phyloP scores from a whole-genome alignment of 2,888 invertebrate genomes.

The Scaptomyza caliginosa region DNA sequence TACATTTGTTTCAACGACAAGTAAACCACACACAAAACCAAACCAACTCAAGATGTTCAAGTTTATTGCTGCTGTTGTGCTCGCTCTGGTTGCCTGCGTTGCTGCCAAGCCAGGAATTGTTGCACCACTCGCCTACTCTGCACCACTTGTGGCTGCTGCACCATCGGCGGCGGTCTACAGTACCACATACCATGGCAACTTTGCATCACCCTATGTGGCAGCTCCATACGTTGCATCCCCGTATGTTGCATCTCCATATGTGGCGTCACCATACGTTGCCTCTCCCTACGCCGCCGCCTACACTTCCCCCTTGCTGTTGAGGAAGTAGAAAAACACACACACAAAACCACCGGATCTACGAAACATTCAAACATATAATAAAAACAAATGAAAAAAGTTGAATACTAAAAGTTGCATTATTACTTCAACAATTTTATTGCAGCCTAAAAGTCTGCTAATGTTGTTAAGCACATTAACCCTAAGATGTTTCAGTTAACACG shows the following conservation, averaged over 20 bases:
- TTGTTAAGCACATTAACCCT: neutral
- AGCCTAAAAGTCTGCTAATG: slow-evolving; percentile 28
- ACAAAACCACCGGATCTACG: slow-evolving; percentile 1
- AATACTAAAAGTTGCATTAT: neutral
- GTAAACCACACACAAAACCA: slow-evolving; percentile 28
- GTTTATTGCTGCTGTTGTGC: slow-evolving; percentile 72
- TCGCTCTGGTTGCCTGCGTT: slow-evolving; percentile 75
- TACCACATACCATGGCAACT: slow-evolving; percentile 82
- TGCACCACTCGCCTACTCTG: slow-evolving; percentile 80
- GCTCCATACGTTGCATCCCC: slow-evolving; percentile 72
- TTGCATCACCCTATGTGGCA: slow-evolving; percentile 80
- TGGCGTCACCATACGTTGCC: slow-evolving; percentile 51
- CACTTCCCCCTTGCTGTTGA: slow-evolving; percentile 70
- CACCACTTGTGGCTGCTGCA: slow-evolving; percentile 82
- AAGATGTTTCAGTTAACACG: neutral
- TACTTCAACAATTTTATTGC: slow-evolving; percentile 9
- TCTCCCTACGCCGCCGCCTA: slow-evolving; percentile 66
- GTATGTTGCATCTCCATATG: slow-evolving; percentile 75
- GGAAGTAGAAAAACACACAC: slow-evolving; percentile 57
- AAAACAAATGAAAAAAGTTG: neutral
- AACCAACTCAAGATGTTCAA: slow-evolving; percentile 65
- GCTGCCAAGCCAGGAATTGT: slow-evolving; percentile 81
- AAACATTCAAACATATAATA: slow-evolving; percentile 43
- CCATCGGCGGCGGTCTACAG: slow-evolving; percentile 82
- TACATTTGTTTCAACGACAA: slow-evolving; percentile 65